These are phyloP conservation scores for Catostomus latipinnis DNA, from an alignment of 2,797 vertebrate genomes.

Conservation along the genomic window DNA sequence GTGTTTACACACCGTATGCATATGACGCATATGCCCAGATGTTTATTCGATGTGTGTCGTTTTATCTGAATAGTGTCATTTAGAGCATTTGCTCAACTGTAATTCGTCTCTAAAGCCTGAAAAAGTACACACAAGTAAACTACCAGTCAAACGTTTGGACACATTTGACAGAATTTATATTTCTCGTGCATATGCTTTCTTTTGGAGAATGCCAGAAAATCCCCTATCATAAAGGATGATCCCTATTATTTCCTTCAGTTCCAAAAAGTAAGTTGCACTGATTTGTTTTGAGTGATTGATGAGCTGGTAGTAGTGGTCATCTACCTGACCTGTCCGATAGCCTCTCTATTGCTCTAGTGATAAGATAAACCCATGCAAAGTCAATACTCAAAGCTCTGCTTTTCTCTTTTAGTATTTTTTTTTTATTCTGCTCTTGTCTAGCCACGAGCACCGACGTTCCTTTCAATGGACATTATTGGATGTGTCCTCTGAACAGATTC, in stretches of 20 bases:
- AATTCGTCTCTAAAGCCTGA: too few relatives aligned
- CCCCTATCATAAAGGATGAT: conserved; percentile 89
- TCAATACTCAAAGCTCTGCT: neutral
- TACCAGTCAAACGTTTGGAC: too few relatives aligned
- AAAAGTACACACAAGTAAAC: too few relatives aligned
- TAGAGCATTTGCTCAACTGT: too few relatives aligned
- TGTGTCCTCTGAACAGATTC: conserved; percentile 82
- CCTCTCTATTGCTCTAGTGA: conserved; percentile 22
- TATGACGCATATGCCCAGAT: neutral
- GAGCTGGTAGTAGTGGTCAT: neutral
- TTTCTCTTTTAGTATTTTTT: neutral
- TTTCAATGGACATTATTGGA: conserved; percentile 84
- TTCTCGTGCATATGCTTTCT: neutral
- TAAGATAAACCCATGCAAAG: conserved; percentile 22
- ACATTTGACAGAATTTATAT: too few relatives aligned
- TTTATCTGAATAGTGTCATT: too few relatives aligned
- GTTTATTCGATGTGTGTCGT: neutral
- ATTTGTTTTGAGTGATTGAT: conserved; percentile 31
- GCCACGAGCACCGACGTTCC: conserved; percentile 81
- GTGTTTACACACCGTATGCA: neutral
- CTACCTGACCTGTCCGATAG: conserved; percentile 40
- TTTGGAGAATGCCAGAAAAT: conserved; percentile 81
- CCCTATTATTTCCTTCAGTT: conserved; percentile 90
- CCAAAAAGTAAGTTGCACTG: conserved; percentile 75
- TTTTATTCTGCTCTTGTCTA: conserved; percentile 50